These are phyloP conservation scores for Orthonychiurus folsomi DNA, from an alignment of 2,888 invertebrate genomes.

Conservation along the genomic window DNA sequence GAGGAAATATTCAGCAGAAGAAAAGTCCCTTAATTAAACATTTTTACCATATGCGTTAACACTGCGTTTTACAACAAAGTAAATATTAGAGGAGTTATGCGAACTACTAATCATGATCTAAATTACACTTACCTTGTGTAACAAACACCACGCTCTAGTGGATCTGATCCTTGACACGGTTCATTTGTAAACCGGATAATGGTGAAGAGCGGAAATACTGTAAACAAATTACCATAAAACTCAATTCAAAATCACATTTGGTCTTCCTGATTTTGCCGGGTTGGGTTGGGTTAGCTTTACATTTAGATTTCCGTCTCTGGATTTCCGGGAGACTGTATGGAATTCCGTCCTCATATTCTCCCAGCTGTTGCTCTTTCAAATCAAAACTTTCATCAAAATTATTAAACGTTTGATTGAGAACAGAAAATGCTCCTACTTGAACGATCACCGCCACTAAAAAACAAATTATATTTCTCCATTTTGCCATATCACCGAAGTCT, in stretches of 20 bases:
- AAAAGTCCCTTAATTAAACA: no score
- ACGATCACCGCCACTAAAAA: not conserved
- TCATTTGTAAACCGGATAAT: slow-evolving; percentile 57
- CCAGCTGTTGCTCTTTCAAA: not conserved
- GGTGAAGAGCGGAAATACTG: slow-evolving; percentile 39
- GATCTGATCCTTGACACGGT: slow-evolving; percentile 40
- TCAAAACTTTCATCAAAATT: not conserved
- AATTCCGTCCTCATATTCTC: not conserved
- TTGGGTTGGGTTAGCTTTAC: no score
- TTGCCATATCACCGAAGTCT: not conserved
- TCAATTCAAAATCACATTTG: slow-evolving; percentile 4
- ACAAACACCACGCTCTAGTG: slow-evolving; percentile 36
- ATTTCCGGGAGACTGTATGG: slow-evolving; percentile 20
- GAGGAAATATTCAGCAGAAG: no score
- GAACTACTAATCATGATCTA: no score
- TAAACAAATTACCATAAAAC: slow-evolving; percentile 10
- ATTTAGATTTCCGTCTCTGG: slow-evolving; percentile 28
- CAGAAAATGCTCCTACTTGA: not conserved
- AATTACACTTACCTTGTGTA: slow-evolving; percentile 36
- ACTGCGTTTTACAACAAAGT: no score
- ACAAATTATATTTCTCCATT: not conserved
- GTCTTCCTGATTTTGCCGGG: no score
- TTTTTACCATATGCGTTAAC: no score
- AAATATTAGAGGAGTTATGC: no score
- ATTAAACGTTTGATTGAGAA: not conserved